phyloP scores from a whole-genome alignment of 2,888 invertebrate genomes.

The Pammene aurita region DNA sequence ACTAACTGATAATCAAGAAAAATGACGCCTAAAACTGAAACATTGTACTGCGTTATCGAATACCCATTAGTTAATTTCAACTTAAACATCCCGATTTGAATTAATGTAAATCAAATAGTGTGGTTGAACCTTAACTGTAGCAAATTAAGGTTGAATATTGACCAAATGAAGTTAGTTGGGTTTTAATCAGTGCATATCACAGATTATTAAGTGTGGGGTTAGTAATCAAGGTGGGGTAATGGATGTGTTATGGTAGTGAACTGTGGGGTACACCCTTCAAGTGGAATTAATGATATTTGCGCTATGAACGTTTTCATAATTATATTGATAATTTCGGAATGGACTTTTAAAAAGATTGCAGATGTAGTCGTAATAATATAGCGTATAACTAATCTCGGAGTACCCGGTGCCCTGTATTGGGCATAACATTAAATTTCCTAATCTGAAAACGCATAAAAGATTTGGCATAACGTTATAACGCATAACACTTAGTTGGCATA shows the following conservation, averaged over 20 bases:
- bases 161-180: conserved; percentile 17
- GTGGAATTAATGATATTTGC: background rate
- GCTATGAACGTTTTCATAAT: too few species aligned
- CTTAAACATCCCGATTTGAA: conserved; percentile 26
- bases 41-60: conserved; percentile 27
- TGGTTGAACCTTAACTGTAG: conserved; percentile 13
- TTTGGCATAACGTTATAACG: too few species aligned
- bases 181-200: conserved; percentile 34
- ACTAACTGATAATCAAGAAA: background rate
- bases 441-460: too few species aligned
- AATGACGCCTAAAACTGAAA: conserved; percentile 3
- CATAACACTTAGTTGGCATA: too few species aligned
- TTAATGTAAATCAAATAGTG: conserved; percentile 5
- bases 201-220: conserved; percentile 25
- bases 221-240: conserved; percentile 24
- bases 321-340: too few species aligned
- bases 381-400: too few species aligned
- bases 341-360: too few species aligned
- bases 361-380: too few species aligned
- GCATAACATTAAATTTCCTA: too few species aligned
- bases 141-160: conserved; percentile 26
- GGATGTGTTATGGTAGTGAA: background rate
- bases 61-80: conserved; percentile 28
- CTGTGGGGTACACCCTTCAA: background rate
- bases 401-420: too few species aligned